Evolutionary conservation across 2,113 vertebrate genomes (phyloP).

Genomic region (Eulemur rufifrons): DNA sequence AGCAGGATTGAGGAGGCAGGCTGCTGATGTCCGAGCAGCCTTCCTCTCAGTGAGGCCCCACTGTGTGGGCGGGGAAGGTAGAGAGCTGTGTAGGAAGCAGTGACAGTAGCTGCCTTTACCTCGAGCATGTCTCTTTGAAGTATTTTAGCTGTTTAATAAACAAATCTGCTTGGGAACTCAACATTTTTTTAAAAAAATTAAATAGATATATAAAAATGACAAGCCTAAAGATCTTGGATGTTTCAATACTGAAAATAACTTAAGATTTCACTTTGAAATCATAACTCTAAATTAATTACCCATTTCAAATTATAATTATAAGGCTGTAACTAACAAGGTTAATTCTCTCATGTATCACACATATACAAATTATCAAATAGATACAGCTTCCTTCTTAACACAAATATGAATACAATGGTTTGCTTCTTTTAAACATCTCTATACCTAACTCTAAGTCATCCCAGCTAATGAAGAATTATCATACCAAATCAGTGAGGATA

Average conservation of each 20-base stretch:
- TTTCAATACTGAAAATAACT: slow-evolving; percentile 23
- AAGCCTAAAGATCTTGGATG: slow-evolving; percentile 10
- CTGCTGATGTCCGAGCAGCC: background rate
- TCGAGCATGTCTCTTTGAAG: background rate
- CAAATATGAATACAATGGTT: background rate
- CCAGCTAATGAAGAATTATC: background rate
- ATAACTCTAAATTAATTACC: slow-evolving; percentile 42
- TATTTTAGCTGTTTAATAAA: background rate
- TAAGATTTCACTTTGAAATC: slow-evolving; percentile 32
- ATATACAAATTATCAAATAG: slow-evolving; percentile 21
- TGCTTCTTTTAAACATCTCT: slow-evolving; percentile 19
- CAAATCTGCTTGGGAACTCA: background rate
- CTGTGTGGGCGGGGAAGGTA: background rate
- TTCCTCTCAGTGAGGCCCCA: background rate
- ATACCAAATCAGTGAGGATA: background rate
- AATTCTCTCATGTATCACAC: slow-evolving; percentile 25
- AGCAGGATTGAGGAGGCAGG: background rate
- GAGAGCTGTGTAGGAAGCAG: background rate
- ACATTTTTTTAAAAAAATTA: background rate
- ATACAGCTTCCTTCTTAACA: background rate
- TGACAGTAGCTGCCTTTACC: background rate
- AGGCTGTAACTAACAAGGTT: slow-evolving; percentile 2
- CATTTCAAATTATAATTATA: slow-evolving; percentile 46
- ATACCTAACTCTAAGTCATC: background rate
- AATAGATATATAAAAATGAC: background rate